phyloP scores from a whole-genome alignment of 2,113 vertebrate genomes.

The Oceanites oceanicus region DNA sequence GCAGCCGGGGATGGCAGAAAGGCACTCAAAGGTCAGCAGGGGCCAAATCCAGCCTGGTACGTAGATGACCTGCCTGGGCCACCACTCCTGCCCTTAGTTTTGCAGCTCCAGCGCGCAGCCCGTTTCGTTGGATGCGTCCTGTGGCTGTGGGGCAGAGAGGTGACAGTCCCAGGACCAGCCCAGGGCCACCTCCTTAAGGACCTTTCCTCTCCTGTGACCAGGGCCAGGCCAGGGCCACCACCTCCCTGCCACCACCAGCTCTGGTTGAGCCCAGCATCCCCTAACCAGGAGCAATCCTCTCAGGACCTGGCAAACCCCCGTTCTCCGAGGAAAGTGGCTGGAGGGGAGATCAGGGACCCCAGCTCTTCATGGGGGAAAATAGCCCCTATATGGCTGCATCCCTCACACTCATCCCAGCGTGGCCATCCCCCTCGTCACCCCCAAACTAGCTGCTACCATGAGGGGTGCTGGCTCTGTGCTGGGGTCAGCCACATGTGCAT shows the following conservation, averaged over 20 bases:
- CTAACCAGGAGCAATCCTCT: neutral
- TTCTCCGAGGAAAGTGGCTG: neutral
- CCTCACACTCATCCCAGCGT: rapidly evolving
- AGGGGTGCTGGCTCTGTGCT: neutral
- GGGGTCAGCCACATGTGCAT: neutral
- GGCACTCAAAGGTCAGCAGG: neutral
- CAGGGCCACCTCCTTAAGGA: neutral
- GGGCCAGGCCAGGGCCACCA: neutral
- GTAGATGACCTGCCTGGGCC: neutral
- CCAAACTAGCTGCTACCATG: rapidly evolving
- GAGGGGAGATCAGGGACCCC: neutral
- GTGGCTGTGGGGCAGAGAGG: neutral
- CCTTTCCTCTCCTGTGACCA: neutral
- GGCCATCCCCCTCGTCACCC: neutral
- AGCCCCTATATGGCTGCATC: neutral
- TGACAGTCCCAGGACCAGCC: neutral
- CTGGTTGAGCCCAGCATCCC: neutral
- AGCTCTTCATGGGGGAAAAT: neutral
- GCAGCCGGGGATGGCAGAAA: neutral
- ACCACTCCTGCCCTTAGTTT: neutral
- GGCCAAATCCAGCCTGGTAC: neutral
- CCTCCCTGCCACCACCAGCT: neutral
- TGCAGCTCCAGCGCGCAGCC: neutral
- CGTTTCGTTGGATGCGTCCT: neutral
- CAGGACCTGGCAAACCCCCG: rapidly evolving